These are phyloP conservation scores for Acyrthosiphon pisum DNA, from an alignment of 1,140 invertebrate species.

Conservation along the genomic window DNA sequence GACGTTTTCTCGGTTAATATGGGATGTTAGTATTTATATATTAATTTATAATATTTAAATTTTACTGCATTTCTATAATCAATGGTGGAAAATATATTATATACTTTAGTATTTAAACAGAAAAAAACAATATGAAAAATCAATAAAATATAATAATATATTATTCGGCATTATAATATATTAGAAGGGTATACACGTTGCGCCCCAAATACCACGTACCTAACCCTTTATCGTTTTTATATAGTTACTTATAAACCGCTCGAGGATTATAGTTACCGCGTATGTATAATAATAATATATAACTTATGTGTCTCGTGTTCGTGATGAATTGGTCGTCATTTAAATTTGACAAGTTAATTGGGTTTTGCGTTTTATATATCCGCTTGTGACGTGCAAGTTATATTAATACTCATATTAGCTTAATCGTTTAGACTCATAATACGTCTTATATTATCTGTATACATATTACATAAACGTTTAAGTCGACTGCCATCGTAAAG, in stretches of 20 bases:
- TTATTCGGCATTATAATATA: not conserved
- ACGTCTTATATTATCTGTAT: not conserved
- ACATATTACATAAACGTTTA: not conserved
- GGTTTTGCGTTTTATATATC: not conserved
- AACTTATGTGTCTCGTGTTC: not conserved
- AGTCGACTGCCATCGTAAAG: not conserved
- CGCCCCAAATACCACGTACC: not conserved
- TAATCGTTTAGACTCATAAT: not conserved
- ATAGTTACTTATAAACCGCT: not conserved
- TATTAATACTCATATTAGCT: not conserved
- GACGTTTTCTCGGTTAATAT: too few relatives aligned
- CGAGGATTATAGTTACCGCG: not conserved
- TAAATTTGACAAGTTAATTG: constrained; percentile 45
- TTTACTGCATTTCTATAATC: too few relatives aligned
- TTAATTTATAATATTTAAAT: too few relatives aligned
- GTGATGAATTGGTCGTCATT: constrained; percentile 23
- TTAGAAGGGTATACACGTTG: not conserved
- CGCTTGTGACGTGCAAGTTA: not conserved
- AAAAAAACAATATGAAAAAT: too few relatives aligned
- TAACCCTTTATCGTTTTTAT: not conserved
- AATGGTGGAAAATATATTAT: too few relatives aligned
- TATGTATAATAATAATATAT: not conserved
- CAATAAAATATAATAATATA: not conserved
- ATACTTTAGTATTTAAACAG: too few relatives aligned
- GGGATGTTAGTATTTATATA: too few relatives aligned